These are phyloP conservation scores for Tenthredo mesomela DNA, from an alignment of 2,888 invertebrate species.

Conservation along the genomic window DNA sequence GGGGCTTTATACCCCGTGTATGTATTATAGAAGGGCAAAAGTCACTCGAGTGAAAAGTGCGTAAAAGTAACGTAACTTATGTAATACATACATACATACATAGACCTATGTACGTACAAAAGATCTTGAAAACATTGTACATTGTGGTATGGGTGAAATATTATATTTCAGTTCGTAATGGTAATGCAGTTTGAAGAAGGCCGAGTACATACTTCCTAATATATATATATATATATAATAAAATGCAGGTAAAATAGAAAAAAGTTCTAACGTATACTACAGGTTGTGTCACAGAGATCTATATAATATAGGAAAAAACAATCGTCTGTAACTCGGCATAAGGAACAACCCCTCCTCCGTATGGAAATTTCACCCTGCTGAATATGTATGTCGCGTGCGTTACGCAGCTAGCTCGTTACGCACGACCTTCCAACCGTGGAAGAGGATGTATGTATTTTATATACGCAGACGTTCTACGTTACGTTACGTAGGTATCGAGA, in stretches of 20 bases:
- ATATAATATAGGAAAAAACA: constrained; percentile 14
- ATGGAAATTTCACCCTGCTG: constrained; percentile 34
- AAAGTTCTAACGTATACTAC: not conserved
- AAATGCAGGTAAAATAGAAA: not conserved
- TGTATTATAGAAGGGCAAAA: not conserved
- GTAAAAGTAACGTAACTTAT: not conserved
- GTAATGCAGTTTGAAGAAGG: not conserved
- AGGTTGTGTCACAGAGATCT: not conserved
- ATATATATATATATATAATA: not conserved
- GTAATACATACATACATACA: not conserved
- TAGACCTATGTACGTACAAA: not conserved
- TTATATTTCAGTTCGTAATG: no score
- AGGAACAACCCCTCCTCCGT: not conserved
- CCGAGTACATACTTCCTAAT: not conserved
- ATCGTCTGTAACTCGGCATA: not conserved
- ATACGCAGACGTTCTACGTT: not conserved
- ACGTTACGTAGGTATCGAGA: not conserved
- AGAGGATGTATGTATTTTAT: constrained; percentile 18
- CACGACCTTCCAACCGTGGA: constrained; percentile 9
- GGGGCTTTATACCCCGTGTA: not conserved
- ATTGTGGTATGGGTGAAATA: no score
- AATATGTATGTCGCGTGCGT: constrained; percentile 44
- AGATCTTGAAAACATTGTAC: not conserved
- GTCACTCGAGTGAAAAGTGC: constrained; percentile 1
- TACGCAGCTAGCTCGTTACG: constrained; percentile 39